Base-by-base conservation (phyloP, 1,140 invertebrate genomes). In the Diorhabda carinulata region DNA sequence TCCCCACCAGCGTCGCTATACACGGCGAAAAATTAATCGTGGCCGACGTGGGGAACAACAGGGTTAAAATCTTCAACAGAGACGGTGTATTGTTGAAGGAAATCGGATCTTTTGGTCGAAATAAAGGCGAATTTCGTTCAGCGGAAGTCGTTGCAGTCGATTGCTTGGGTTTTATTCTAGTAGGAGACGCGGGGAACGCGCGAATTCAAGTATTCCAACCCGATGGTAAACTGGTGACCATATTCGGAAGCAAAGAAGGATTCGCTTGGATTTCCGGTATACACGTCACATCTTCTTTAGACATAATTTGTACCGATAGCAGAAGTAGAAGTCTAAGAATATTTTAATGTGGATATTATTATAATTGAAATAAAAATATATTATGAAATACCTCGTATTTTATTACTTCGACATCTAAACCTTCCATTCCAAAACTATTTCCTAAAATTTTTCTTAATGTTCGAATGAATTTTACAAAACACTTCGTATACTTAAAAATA, bases 101-200 rank as follows among this genome's bases (percentile, higher is more conserved):
- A 72, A 87, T 90, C 70, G 89, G 88, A 5, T 83, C 84, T 2
- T 81, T 85, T 44, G 89, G 89, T 3, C 83, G 83, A 43, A 82
- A 84, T 52, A 86, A 86, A 70, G 88, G 88, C 3, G 87, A 90
- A 73, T 86, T 91, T 69, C 82, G 88, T 75, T 86, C 87, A 45
- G 88, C 89, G 2, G 88, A 90, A 78, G 87, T 88, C 0, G 79
- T 93, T 9, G 85, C 88, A 0, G 84, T 92, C 0, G 91, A 92
- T 78, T 83, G 84, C 2, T 77, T 88, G 74, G 90, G 90, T 3
- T 90, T 90, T 76, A 88, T 93, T 61, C 78, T 91, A 3, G 90
- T 93, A 0, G 91, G 90, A 0, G 91, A 93, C 77, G 89, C 88
- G 9, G 92, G 91, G 2, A 93, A 93, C 79, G 88, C 88, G 61